A percentile compares a stretch with the other conserved stretches of the same genome.
phyloP scores from a whole-genome alignment of 1,140 invertebrate genomes.

The Eumeta japonica region DNA sequence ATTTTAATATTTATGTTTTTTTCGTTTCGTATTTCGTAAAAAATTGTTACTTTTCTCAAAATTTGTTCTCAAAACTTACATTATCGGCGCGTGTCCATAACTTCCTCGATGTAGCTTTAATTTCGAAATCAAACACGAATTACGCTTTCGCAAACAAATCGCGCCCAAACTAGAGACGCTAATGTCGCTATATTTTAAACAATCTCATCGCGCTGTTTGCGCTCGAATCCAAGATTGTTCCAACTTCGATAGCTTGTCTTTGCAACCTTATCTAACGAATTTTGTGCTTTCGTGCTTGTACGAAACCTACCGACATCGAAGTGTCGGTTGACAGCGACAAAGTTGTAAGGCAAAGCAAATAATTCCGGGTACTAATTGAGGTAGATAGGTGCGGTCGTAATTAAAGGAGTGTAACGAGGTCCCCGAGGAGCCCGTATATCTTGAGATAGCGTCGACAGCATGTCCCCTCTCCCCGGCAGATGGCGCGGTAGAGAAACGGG shows the following conservation, averaged over 20 bases:
- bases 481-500: no score
- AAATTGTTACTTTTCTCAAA: no score
- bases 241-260: constrained; percentile 16
- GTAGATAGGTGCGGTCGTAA: constrained; percentile 37
- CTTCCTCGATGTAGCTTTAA: no score
- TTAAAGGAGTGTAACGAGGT: constrained; percentile 40
- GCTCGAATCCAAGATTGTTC: constrained; percentile 34
- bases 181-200: constrained; percentile 37
- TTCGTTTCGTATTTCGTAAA: no score
- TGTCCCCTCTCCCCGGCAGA: neutral
- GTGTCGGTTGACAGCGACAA: constrained; percentile 14
- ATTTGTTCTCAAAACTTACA: no score
- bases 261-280: constrained; percentile 21
- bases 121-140: constrained; percentile 11
- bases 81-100: no score
- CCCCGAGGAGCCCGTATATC: constrained; percentile 20
- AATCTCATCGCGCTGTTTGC: constrained; percentile 32
- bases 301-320: neutral
- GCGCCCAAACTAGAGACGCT: constrained; percentile 10
- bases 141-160: no score
- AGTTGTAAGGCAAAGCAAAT: constrained; percentile 26
- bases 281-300: neutral
- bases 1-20: no score
- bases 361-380: constrained; percentile 30
- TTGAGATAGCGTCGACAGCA: neutral